A percentile compares a stretch with the other conserved stretches of the same genome.
These are phyloP conservation scores for Microtus pennsylvanicus DNA, from an alignment of 2,113 vertebrate genomes.

Conservation along the genomic window DNA sequence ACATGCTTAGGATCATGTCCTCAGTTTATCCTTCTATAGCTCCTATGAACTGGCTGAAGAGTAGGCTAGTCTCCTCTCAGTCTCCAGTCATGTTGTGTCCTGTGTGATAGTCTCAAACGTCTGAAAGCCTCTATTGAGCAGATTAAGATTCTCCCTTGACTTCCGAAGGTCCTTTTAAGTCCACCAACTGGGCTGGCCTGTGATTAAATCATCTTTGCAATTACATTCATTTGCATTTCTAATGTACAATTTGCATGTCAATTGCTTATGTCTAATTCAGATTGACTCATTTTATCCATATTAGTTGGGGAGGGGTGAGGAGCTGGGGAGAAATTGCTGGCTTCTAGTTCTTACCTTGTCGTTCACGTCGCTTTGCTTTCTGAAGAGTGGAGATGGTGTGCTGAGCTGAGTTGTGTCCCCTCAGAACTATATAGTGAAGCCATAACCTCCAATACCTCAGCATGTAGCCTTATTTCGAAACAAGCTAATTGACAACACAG, in stretches of 20 bases:
- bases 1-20: background rate
- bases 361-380: background rate
- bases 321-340: constrained; percentile 21
- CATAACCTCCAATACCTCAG: background rate
- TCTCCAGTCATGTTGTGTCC: background rate
- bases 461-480: constrained; percentile 21
- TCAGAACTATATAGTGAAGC: background rate
- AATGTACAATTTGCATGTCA: constrained; percentile 70
- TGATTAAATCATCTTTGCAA: constrained; percentile 73
- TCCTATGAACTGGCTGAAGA: background rate
- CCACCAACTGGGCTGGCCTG: constrained; percentile 50
- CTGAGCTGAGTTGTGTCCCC: background rate
- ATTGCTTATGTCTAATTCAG: constrained; percentile 57
- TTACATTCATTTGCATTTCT: constrained; percentile 77
- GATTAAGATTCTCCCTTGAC: constrained; percentile 55
- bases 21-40: background rate
- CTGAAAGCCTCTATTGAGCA: constrained; percentile 14
- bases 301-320: constrained; percentile 1
- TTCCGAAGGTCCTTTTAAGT: constrained; percentile 57
- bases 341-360: background rate
- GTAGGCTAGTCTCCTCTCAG: background rate
- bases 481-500: background rate
- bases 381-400: background rate
- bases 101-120: background rate
- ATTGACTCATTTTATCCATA: constrained; percentile 62